These are phyloP conservation scores for Panthera leo DNA, from an alignment of 2,113 vertebrate genomes.

Conservation along the genomic window DNA sequence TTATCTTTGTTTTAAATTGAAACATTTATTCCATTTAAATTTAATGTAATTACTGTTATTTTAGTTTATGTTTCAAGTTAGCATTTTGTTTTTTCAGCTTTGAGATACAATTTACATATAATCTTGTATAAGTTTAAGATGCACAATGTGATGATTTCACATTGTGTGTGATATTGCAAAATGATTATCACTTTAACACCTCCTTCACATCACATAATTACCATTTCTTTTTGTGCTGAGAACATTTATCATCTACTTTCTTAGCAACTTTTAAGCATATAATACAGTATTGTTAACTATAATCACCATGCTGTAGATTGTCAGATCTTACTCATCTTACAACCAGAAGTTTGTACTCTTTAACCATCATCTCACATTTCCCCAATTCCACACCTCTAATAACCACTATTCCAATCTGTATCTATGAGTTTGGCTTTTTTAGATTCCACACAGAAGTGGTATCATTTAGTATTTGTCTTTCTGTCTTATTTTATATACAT, in stretches of 20 bases:
- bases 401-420: background rate
- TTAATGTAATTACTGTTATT: background rate
- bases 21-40: background rate
- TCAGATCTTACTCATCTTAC: background rate
- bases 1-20: background rate
- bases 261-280: background rate
- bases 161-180: background rate
- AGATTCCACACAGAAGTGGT: background rate
- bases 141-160: background rate
- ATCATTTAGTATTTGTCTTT: background rate
- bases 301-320: background rate
- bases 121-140: background rate
- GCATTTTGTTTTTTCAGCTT: background rate
- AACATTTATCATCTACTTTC: background rate
- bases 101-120: background rate
- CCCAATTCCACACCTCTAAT: background rate
- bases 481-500: background rate
- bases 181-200: background rate
- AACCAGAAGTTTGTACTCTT: background rate
- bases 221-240: background rate
- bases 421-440: background rate
- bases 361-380: background rate
- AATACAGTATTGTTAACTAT: background rate
- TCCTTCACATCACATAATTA: background rate
- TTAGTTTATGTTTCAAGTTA: background rate